phyloP scores from a whole-genome alignment of 1,140 invertebrate species.

The Cotesia typhae region DNA sequence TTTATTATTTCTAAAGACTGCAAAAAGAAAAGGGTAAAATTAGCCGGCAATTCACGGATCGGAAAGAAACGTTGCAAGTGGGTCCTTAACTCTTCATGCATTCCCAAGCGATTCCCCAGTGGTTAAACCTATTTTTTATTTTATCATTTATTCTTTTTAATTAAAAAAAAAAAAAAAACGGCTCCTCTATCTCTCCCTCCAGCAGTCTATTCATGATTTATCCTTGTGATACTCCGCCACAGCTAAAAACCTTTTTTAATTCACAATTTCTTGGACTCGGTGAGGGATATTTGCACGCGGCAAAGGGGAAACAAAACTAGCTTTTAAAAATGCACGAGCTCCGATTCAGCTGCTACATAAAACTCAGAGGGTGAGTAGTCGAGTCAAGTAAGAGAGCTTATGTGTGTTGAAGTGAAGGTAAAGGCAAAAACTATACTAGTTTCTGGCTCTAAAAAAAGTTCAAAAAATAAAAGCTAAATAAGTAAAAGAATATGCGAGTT shows the following conservation, averaged over 20 bases:
- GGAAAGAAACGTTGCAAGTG: constrained; percentile 3
- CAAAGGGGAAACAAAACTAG: constrained; percentile 33
- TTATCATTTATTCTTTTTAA: neutral
- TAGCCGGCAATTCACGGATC: neutral
- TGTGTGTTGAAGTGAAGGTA: neutral
- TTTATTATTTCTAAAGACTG: neutral
- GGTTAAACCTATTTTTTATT: constrained; percentile 26
- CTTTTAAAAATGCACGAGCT: constrained; percentile 33
- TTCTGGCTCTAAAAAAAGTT: neutral
- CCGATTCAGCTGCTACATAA: neutral
- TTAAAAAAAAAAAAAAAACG: too few species aligned
- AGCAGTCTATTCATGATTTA: constrained; percentile 22
- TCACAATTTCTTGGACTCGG: constrained; percentile 26
- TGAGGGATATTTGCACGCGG: constrained; percentile 39
- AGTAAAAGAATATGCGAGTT: neutral
- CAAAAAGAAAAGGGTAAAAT: neutral
- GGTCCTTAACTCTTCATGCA: constrained; percentile 27
- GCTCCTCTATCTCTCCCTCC: neutral
- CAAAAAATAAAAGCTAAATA: neutral
- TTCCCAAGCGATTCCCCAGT: constrained; percentile 30
- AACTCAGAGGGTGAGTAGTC: too few species aligned
- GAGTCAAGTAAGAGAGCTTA: neutral
- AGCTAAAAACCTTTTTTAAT: neutral
- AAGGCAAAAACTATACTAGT: neutral
- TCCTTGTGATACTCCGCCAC: neutral